These are phyloP conservation scores for Apoda limacodes DNA, from an alignment of 2,888 invertebrate species.

Conservation along the genomic window DNA sequence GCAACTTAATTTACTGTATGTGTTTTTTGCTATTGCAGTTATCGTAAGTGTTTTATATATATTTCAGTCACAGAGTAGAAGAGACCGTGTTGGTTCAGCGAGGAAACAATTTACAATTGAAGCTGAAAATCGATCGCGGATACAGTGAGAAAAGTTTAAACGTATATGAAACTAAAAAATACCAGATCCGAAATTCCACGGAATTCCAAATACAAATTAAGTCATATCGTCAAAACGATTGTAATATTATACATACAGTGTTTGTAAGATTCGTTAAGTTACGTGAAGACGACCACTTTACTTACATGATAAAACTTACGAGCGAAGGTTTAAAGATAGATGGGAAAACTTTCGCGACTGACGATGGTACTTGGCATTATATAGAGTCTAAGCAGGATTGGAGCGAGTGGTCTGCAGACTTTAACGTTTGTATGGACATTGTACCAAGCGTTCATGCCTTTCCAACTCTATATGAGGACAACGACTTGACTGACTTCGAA, in stretches of 20 bases:
- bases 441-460: slow-evolving; percentile 1
- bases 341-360: slow-evolving; percentile 26
- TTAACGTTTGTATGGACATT: not conserved
- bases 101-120: slow-evolving; percentile 27
- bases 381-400: too few relatives aligned
- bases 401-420: slow-evolving; percentile 2
- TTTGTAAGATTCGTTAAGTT: slow-evolving; percentile 28
- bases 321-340: slow-evolving; percentile 25
- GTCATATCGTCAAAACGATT: slow-evolving; percentile 26
- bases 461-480: slow-evolving; percentile 1
- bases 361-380: slow-evolving; percentile 36
- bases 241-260: slow-evolving; percentile 26
- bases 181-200: slow-evolving; percentile 25
- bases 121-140: slow-evolving; percentile 25
- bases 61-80: slow-evolving; percentile 35
- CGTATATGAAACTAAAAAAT: too few relatives aligned
- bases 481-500: slow-evolving; percentile 2
- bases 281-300: slow-evolving; percentile 24
- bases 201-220: slow-evolving; percentile 28
- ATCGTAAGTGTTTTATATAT: too few relatives aligned
- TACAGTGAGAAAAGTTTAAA: too few relatives aligned
- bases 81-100: slow-evolving; percentile 24
- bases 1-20: too few relatives aligned
- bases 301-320: slow-evolving; percentile 26
- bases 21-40: too few relatives aligned